Evolutionary conservation across 2,888 invertebrate genomes (phyloP).

Genomic region (Himalopsyche tibetana): DNA sequence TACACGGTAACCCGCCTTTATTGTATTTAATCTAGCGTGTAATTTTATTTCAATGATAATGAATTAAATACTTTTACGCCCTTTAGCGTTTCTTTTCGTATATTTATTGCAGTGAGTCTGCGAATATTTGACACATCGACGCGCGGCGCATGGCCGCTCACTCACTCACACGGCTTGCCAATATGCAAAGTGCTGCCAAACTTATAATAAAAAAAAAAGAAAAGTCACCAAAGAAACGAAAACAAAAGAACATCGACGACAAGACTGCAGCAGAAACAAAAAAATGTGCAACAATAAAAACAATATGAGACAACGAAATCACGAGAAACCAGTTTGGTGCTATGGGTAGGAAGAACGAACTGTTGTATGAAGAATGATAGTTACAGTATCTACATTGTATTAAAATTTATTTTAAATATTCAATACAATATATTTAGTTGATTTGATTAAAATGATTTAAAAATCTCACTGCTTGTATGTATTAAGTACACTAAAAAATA

Average conservation of each 20-base stretch:
- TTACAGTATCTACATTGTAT: conserved; percentile 34
- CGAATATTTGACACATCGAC: conserved; percentile 32
- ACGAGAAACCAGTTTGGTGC: conserved; percentile 58
- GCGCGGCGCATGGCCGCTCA: not conserved
- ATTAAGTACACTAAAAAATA: too few species aligned
- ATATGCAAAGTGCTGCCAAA: conserved; percentile 33
- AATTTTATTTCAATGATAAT: too few species aligned
- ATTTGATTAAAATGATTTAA: too few species aligned
- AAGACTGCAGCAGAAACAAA: conserved; percentile 55
- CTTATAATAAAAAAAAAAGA: conserved; percentile 9
- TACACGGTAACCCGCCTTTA: too few species aligned
- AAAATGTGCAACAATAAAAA: conserved; percentile 58
- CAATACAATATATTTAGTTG: too few species aligned
- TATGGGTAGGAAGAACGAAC: conserved; percentile 46
- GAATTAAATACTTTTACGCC: too few species aligned
- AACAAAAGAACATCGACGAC: conserved; percentile 48
- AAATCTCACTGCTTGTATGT: too few species aligned
- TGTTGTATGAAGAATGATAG: conserved; percentile 43
- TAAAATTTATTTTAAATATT: too few species aligned
- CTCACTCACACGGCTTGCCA: not conserved
- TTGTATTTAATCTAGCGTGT: too few species aligned
- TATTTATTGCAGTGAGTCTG: too few species aligned
- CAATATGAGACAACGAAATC: conserved; percentile 58
- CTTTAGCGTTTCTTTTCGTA: too few species aligned
- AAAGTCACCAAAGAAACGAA: conserved; percentile 41